phyloP scores from a whole-genome alignment of 2,888 invertebrate genomes.

The Enchytraeus crypticus region DNA sequence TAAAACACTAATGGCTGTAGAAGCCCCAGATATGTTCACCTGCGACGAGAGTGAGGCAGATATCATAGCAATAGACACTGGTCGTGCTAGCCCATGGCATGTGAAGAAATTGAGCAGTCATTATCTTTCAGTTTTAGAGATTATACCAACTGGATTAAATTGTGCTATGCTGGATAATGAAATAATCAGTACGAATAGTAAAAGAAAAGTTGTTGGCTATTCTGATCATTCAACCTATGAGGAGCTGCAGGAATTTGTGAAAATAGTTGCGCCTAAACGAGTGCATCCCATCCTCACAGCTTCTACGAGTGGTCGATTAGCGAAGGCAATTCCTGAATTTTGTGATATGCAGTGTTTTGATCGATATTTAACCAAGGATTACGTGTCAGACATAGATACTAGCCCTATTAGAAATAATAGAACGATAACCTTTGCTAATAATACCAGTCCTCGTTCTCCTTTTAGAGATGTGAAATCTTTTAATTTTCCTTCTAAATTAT shows the following conservation, averaged over 20 bases:
- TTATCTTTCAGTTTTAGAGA: slow-evolving; percentile 36
- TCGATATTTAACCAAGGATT: background rate
- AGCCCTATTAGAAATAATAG: too few species aligned
- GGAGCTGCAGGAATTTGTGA: slow-evolving; percentile 45
- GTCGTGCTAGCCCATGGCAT: slow-evolving; percentile 29
- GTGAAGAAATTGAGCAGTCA: slow-evolving; percentile 26
- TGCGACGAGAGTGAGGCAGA: background rate
- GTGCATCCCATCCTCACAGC: slow-evolving; percentile 38
- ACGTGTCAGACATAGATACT: too few species aligned
- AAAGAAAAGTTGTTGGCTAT: slow-evolving; percentile 45
- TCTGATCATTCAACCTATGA: slow-evolving; percentile 48
- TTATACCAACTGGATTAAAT: slow-evolving; percentile 43
- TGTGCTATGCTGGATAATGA: slow-evolving; percentile 21
- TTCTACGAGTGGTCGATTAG: background rate
- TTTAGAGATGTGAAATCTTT: too few species aligned
- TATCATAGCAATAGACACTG: slow-evolving; percentile 27
- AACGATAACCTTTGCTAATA: too few species aligned
- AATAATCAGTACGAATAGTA: slow-evolving; percentile 31
- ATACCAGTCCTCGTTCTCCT: too few species aligned
- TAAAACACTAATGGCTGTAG: slow-evolving; percentile 32
- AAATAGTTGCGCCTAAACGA: slow-evolving; percentile 35
- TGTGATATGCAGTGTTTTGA: background rate
- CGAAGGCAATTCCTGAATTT: background rate
- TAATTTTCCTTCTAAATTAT: too few species aligned
- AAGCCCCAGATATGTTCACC: background rate